Base-by-base conservation (phyloP, 2,888 invertebrate genomes). In the Nephrotoma flavescens region DNA sequence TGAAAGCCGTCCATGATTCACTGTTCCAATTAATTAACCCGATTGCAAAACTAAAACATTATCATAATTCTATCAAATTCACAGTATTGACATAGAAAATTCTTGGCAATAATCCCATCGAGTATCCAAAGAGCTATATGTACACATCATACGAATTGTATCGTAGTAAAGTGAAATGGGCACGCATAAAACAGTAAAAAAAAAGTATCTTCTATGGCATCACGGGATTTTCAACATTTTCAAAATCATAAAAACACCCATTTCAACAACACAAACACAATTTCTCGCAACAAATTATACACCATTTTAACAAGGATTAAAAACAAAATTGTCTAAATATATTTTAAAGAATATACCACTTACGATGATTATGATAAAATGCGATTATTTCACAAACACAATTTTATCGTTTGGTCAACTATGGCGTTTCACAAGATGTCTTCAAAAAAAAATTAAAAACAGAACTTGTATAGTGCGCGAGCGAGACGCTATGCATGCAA, bases 341-440 rank as follows among this genome's bases (percentile, higher is more conserved):
- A 71, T 71, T 31, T 31, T 31, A 31, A 19, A 71, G 19, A 71
- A 71, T 71, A 71, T 31, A 11, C 11, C 71, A 71, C 31, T 31
- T 85, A 86, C 42, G 88, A 88, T 88, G 86, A 87, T 86, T 86
- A 57, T 41, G 86, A 87, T 87, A 88, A 86, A 87, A 44, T n/a
- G 45, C 87, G 88, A 88, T 88, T 87, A 86, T 57, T 71, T 84
- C 87, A 52, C 44, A 87, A 87, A 84, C 12, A 7, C 45, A 57
- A 86, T 52, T 86, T 85, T 87, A 87, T 88, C 87, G 87, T 87
- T 87, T 87, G 88, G 88, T 88, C 87, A 88, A 88, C 87, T 87
- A 88, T 88, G 88, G 88, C 88, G 88, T 88, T 87, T 87, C 87
- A 86, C 86, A 83, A 41, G 71, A 31, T 87, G 42, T 86, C 71